Evolutionary conservation across 2,888 invertebrate species (phyloP).

Genomic region (Tetragonisca angustula): DNA sequence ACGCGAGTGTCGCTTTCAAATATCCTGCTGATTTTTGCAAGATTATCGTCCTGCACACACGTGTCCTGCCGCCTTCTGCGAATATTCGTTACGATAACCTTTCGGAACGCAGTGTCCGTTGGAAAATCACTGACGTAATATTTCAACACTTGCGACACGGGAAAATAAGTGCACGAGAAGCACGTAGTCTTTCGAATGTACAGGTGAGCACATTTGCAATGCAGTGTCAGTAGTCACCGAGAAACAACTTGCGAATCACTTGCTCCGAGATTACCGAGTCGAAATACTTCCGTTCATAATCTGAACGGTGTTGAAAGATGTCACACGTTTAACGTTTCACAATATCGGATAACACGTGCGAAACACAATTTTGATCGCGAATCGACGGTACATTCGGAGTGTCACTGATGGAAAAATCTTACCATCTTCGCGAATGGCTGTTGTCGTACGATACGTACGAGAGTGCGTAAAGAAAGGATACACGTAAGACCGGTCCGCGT

Average conservation of each 20-base stretch:
- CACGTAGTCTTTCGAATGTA: neutral
- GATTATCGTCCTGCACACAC: neutral
- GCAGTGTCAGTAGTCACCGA: neutral
- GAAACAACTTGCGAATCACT: neutral
- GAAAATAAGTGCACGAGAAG: too few relatives aligned
- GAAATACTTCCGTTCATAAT: neutral
- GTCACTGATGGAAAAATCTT: conserved; percentile 10
- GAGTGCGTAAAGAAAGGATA: conserved; percentile 17
- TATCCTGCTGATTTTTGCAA: neutral
- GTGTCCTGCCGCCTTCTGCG: neutral
- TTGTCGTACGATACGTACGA: conserved; percentile 9
- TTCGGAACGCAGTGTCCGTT: neutral
- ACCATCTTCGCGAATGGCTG: neutral
- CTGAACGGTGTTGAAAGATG: neutral
- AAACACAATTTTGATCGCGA: conserved; percentile 4
- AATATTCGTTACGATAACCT: neutral
- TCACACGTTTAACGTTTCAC: conserved; percentile 1
- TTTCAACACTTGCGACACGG: neutral
- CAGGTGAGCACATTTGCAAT: neutral
- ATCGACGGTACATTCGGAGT: neutral
- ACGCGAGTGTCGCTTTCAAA: neutral
- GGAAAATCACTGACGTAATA: neutral
- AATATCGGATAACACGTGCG: conserved; percentile 26
- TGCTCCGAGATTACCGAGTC: neutral
- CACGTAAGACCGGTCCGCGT: conserved; percentile 48